These are phyloP conservation scores for Saturnia pavonia DNA, from an alignment of 2,888 invertebrate species.

Conservation along the genomic window DNA sequence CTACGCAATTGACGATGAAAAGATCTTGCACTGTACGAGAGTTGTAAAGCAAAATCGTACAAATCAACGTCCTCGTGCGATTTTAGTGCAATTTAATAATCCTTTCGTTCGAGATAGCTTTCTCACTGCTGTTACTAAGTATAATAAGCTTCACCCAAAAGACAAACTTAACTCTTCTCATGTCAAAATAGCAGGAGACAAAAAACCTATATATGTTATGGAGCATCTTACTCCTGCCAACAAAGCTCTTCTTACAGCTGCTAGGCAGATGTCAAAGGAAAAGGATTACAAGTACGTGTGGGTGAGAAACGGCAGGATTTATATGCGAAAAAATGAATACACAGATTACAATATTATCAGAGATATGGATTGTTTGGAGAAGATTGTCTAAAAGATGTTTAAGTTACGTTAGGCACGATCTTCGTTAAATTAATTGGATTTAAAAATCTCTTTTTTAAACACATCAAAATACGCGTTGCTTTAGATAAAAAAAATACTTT, in stretches of 20 bases:
- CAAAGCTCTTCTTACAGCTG: constrained; percentile 8
- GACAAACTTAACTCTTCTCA: constrained; percentile 9
- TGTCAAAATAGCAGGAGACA: neutral
- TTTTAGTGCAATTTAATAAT: neutral
- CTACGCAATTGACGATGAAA: constrained; percentile 1
- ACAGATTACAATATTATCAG: neutral
- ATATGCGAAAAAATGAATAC: neutral
- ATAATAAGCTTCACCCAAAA: constrained; percentile 1
- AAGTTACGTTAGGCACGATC: neutral
- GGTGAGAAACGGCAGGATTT: neutral
- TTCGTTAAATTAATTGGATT: neutral
- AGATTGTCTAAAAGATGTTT: neutral
- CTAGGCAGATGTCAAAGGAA: neutral
- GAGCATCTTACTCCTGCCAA: constrained; percentile 6
- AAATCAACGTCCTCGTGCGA: constrained; percentile 3
- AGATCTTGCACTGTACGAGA: neutral
- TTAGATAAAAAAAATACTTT: neutral
- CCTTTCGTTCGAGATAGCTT: neutral
- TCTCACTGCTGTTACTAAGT: constrained; percentile 5
- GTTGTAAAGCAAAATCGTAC: neutral
- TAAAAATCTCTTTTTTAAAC: no score
- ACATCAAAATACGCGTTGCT: neutral
- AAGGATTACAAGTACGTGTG: neutral
- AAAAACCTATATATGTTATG: constrained; percentile 6
- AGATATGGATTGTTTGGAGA: neutral